Conservation (phyloP, 2,888 invertebrate species). For the Galeopsomyia nigrocyanea region DNA sequence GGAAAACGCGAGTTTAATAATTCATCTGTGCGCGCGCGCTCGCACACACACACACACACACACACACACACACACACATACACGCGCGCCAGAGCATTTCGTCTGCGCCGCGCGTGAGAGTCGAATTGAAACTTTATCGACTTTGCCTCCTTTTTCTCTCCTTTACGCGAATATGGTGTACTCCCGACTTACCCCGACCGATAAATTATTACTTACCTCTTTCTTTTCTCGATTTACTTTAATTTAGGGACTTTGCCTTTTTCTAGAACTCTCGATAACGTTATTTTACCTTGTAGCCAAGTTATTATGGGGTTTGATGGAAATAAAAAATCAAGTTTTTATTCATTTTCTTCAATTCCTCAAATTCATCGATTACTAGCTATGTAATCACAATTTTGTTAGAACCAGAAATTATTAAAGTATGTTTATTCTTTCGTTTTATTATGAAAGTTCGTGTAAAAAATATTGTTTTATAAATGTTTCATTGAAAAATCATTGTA, state of each 20-base stretch:
- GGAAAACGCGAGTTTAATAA: slow-evolving; percentile 47
- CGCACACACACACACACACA: too few species aligned
- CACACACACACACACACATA: too few species aligned
- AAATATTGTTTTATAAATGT: too few species aligned
- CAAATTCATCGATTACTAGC: too few species aligned
- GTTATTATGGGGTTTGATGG: too few species aligned
- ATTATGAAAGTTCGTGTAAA: too few species aligned
- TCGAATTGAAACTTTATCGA: slow-evolving; percentile 47
- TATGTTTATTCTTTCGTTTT: too few species aligned
- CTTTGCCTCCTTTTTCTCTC: slow-evolving; percentile 10
- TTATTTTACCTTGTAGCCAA: background rate
- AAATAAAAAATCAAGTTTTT: too few species aligned
- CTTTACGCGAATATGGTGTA: slow-evolving; percentile 12
- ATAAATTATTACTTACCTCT: slow-evolving; percentile 31
- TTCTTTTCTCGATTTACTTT: slow-evolving; percentile 13
- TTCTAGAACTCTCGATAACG: background rate
- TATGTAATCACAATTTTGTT: too few species aligned
- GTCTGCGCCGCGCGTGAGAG: background rate
- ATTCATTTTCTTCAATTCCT: too few species aligned
- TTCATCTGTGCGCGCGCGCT: slow-evolving; percentile 32
- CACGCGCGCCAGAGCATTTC: background rate
- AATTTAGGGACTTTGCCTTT: slow-evolving; percentile 18
- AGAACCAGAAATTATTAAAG: too few species aligned
- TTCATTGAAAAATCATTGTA: background rate
- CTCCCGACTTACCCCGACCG: slow-evolving; percentile 8